phyloP scores from a whole-genome alignment of 2,888 invertebrate species.

The Cepaea hortensis region DNA sequence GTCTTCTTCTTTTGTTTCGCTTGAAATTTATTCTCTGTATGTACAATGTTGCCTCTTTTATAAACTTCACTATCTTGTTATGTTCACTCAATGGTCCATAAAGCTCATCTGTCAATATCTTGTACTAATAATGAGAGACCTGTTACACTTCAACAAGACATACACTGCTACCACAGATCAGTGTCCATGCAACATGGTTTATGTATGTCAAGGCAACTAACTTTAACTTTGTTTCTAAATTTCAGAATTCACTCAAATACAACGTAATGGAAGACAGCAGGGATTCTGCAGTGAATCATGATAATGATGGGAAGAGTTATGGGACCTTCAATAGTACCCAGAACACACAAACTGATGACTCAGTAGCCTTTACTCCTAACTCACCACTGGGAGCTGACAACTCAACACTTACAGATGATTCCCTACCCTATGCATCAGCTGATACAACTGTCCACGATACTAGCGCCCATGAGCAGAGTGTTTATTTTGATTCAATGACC shows the following conservation, averaged over 20 bases:
- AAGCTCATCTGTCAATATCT: no score
- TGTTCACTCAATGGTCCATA: no score
- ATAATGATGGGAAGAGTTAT: not conserved
- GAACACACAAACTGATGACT: constrained; percentile 4
- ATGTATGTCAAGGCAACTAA: no score
- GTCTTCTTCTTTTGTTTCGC: no score
- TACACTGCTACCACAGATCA: no score
- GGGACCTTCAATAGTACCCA: not conserved
- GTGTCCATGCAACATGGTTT: no score
- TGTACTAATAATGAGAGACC: no score
- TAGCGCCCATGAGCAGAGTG: constrained; percentile 1
- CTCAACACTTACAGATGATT: not conserved
- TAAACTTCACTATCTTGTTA: no score
- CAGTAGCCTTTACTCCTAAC: not conserved
- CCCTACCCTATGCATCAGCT: not conserved
- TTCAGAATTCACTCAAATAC: not conserved
- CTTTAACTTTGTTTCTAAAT: not conserved
- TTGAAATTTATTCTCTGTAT: no score
- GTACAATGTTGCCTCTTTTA: no score
- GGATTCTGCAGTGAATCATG: not conserved
- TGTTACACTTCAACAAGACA: no score
- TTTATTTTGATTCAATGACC: constrained; percentile 1
- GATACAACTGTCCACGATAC: not conserved
- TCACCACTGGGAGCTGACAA: not conserved
- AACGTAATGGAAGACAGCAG: not conserved